These are phyloP conservation scores for Drosophila algonquin DNA, from an alignment of 2,888 invertebrate species.

Conservation along the genomic window DNA sequence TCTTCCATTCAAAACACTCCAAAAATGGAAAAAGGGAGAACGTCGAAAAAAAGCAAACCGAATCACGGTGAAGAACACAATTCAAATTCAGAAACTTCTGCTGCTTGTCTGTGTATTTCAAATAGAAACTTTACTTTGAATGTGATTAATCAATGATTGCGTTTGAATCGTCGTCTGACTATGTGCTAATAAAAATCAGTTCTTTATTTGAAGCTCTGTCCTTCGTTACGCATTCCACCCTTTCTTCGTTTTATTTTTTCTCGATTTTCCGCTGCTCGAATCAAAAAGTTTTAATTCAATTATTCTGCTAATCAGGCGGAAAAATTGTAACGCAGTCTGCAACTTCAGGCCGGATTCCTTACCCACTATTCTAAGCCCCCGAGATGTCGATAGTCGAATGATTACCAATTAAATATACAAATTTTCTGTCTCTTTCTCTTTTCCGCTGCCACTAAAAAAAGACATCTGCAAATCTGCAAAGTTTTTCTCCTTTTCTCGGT, in stretches of 20 bases:
- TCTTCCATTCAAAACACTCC: constrained; percentile 18
- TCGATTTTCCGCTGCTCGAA: constrained; percentile 7
- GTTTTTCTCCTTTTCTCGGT: constrained; percentile 1
- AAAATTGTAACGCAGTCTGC: too few relatives aligned
- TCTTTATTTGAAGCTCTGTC: not conserved
- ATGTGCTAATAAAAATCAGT: constrained; percentile 44
- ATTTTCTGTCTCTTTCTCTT: constrained; percentile 15
- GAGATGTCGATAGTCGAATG: constrained; percentile 45
- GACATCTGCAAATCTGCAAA: not conserved
- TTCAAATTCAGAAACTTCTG: constrained; percentile 26
- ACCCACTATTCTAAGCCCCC: too few relatives aligned
- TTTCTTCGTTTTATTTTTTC: constrained; percentile 30
- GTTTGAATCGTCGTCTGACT: constrained; percentile 45
- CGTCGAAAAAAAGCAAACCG: constrained; percentile 16
- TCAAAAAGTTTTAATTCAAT: constrained; percentile 65
- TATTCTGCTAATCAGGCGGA: constrained; percentile 13
- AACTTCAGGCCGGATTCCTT: too few relatives aligned
- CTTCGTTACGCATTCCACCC: constrained; percentile 26
- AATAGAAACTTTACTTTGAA: constrained; percentile 55
- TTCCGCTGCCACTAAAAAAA: constrained; percentile 6
- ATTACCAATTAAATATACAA: constrained; percentile 57
- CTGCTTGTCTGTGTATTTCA: constrained; percentile 18
- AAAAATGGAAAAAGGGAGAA: not conserved
- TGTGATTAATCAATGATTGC: constrained; percentile 47
- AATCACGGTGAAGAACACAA: constrained; percentile 31